Conservation (phyloP, 2,888 invertebrate genomes). For the Drosophila ochracea region DNA sequence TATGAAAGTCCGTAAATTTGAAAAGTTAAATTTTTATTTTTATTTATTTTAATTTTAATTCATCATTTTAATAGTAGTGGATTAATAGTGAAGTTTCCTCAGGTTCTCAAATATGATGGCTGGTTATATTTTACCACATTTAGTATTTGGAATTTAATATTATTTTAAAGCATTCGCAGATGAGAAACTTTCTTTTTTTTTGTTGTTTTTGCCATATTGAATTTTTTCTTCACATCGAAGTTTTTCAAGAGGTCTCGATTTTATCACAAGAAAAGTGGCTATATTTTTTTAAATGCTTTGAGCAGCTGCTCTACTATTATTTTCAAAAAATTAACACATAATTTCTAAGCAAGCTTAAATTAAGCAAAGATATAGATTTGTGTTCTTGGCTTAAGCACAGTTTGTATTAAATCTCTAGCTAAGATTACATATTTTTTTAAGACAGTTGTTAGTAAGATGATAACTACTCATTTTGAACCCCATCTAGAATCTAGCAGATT, state of each 20-base stretch:
- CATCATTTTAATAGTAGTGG: not conserved
- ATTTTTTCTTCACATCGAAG: not conserved
- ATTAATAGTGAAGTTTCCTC: not conserved
- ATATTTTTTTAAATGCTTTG: not conserved
- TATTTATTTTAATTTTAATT: not conserved
- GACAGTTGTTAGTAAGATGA: no score
- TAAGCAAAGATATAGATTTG: not conserved
- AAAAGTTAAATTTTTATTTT: no score
- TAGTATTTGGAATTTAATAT: not conserved
- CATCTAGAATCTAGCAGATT: not conserved
- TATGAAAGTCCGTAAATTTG: not conserved
- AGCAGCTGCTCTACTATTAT: no score
- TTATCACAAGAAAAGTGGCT: not conserved
- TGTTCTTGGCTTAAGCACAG: not conserved
- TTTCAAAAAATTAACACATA: not conserved
- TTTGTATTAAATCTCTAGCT: not conserved
- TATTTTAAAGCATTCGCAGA: not conserved
- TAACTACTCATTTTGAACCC: no score
- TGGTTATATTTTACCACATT: not conserved
- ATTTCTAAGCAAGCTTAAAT: not conserved
- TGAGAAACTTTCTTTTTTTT: not conserved
- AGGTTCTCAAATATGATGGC: not conserved
- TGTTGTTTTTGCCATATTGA: not conserved
- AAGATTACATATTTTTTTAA: not conserved
- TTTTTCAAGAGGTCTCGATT: not conserved